Base-by-base conservation (phyloP, 2,113 vertebrate genomes). In the Theristicus caerulescens region DNA sequence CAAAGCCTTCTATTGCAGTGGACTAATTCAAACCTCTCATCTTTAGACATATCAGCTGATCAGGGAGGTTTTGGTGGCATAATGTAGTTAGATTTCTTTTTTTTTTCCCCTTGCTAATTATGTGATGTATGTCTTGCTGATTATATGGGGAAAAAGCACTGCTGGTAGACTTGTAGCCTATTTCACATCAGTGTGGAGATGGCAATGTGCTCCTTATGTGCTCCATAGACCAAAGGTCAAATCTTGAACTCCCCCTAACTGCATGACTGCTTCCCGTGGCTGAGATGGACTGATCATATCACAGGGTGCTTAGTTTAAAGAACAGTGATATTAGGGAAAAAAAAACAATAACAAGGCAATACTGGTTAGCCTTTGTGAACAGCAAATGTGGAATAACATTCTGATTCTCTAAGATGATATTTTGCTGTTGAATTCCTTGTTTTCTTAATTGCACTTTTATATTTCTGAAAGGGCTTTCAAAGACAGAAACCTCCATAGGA, bases 401-500 rank as follows among this genome's bases (percentile, higher is more conserved):
- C 69, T 80, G 52, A 14, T 76, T 58, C 36, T 65, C 11, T 22
- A n/a, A 69, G 21, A 54, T n/a, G 26, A 20, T 79, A 44, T 76
- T 93, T 81, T 86, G 18, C 44, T 93, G 22, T 58, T 51, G 73
- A 79, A 34, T 65, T 78, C 34, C n/a, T 67, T 58, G 26, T 62
- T 87, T 87, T 76, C 77, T 58, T 91, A 82, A 85, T 80, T 86
- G 58, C 13, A n/a, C n/a, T 58, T 65, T 57, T 93, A 42, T 86
- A 80, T 90, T 91, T 74, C 84, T 74, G 64, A 78, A 87, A 76
- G 17, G 21, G 26, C 31, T 91, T 90, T 94, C 73, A 69, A 38
- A 20, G 58, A 49, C 44, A 86, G 78, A 79, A 71, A 20, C 29
- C 66, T 66, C 49, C 32, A 29, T 6, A 66, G 38, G 64, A 94